Percentiles rank a stretch among this genome's conserved stretches.
phyloP scores from a whole-genome alignment of 2,113 vertebrate species.

The Prochilodus magdalenae region DNA sequence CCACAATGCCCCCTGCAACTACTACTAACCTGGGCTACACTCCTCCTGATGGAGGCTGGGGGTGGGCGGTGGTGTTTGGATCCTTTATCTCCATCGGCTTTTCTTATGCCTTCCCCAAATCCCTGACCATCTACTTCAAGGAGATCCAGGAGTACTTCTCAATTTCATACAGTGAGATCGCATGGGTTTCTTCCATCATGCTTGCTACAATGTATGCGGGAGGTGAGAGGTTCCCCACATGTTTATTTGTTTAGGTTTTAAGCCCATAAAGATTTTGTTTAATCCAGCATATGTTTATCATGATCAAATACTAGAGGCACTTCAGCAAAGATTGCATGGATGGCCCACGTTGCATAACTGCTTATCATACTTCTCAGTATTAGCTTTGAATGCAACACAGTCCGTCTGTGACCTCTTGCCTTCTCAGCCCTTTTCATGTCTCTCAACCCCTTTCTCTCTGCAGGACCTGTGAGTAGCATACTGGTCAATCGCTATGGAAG shows the following conservation, averaged over 20 bases:
- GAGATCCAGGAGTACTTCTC: conserved; percentile 88
- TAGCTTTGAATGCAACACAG: background rate
- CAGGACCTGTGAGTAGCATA: conserved; percentile 83
- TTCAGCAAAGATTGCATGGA: conserved; percentile 14
- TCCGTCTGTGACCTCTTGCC: background rate
- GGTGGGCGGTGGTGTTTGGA: conserved; percentile 76
- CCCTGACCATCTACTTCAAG: conserved; percentile 84
- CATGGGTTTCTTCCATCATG: conserved; percentile 84
- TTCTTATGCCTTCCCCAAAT: conserved; percentile 85
- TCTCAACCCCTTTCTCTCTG: conserved; percentile 5
- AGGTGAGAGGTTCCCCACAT: conserved; percentile 69
- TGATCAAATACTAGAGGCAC: conserved; percentile 5
- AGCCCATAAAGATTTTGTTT: background rate
- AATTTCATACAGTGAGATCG: conserved; percentile 82
- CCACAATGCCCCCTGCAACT: conserved; percentile 67
- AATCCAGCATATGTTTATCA: background rate
- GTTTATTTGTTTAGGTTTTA: background rate
- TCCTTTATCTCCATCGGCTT: conserved; percentile 84
- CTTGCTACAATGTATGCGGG: conserved; percentile 81
- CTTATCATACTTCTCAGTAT: background rate
- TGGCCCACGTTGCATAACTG: conserved; percentile 5
- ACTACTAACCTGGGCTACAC: conserved; percentile 65
- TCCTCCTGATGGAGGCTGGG: conserved; percentile 84
- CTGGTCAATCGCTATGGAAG: conserved; percentile 83
- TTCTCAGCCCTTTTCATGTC: background rate